Evolutionary conservation across 2,113 vertebrate species (phyloP).

Genomic region (Pteronura brasiliensis): DNA sequence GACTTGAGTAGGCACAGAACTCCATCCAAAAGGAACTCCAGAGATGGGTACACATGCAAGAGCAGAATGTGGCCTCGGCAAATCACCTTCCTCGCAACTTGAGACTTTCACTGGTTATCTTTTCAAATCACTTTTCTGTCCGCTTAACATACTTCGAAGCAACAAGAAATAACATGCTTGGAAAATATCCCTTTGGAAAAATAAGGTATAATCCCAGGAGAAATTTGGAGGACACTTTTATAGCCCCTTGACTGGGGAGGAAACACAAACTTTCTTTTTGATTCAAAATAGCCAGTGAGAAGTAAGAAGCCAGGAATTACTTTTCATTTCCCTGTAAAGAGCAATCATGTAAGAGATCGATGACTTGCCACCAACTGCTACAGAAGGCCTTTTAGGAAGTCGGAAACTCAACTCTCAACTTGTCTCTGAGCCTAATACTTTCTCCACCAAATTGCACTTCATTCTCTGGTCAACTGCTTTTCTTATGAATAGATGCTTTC

Average conservation of each 20-base stretch:
- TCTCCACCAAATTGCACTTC: not conserved
- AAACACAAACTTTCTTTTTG: conserved; percentile 20
- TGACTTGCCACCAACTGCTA: not conserved
- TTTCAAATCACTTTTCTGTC: not conserved
- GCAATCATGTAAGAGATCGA: conserved; percentile 28
- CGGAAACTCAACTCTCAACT: not conserved
- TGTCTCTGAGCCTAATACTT: not conserved
- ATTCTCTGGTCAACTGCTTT: not conserved
- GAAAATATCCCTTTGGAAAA: conserved; percentile 16
- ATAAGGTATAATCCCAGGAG: not conserved
- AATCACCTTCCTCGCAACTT: conserved; percentile 47
- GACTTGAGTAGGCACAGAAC: conserved; percentile 66
- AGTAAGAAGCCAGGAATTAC: conserved; percentile 70
- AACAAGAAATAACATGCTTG: not conserved
- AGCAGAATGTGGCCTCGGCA: conserved; percentile 69
- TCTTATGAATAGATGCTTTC: not conserved
- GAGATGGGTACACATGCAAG: conserved; percentile 75
- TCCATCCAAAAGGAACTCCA: conserved; percentile 69
- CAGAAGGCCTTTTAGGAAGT: conserved; percentile 16
- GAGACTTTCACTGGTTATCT: conserved; percentile 66
- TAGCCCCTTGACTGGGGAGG: not conserved
- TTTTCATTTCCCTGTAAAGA: conserved; percentile 55
- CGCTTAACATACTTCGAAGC: not conserved
- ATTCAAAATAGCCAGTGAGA: conserved; percentile 65
- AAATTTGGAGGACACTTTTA: conserved; percentile 15